These are phyloP conservation scores for Hyposoter didymator DNA, from an alignment of 2,888 invertebrate species.

Conservation along the genomic window DNA sequence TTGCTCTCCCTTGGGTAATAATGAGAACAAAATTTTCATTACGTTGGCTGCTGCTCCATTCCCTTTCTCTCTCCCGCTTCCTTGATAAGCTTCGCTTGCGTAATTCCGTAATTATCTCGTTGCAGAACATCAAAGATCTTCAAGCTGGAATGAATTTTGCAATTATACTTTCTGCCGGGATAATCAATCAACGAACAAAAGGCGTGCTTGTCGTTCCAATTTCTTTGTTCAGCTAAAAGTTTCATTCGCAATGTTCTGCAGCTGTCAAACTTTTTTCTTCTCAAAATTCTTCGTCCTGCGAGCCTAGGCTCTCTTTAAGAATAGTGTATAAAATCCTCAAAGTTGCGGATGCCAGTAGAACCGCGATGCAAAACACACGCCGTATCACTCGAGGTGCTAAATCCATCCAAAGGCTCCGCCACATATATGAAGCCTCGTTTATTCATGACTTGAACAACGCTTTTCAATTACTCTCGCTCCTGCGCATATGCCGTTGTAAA, in stretches of 20 bases:
- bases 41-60: slow-evolving; percentile 21
- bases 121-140: slow-evolving; percentile 8
- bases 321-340: neutral
- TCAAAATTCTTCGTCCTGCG: neutral
- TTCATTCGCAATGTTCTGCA: too few species aligned
- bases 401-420: slow-evolving; percentile 48
- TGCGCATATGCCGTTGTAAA: slow-evolving; percentile 27
- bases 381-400: slow-evolving; percentile 40
- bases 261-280: neutral
- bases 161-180: neutral
- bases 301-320: neutral
- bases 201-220: neutral
- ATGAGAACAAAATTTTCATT: slow-evolving; percentile 55
- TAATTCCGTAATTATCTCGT: slow-evolving; percentile 48
- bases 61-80: slow-evolving; percentile 20
- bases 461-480: slow-evolving; percentile 60
- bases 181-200: neutral
- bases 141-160: neutral
- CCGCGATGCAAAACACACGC: slow-evolving; percentile 42
- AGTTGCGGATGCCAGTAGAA: neutral
- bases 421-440: slow-evolving; percentile 14
- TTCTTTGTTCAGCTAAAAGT: neutral
- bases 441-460: slow-evolving; percentile 61
- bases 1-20: slow-evolving; percentile 61
- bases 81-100: slow-evolving; percentile 49